phyloP scores from a whole-genome alignment of 2,797 vertebrate species.

The Basileuterus tristriatus region DNA sequence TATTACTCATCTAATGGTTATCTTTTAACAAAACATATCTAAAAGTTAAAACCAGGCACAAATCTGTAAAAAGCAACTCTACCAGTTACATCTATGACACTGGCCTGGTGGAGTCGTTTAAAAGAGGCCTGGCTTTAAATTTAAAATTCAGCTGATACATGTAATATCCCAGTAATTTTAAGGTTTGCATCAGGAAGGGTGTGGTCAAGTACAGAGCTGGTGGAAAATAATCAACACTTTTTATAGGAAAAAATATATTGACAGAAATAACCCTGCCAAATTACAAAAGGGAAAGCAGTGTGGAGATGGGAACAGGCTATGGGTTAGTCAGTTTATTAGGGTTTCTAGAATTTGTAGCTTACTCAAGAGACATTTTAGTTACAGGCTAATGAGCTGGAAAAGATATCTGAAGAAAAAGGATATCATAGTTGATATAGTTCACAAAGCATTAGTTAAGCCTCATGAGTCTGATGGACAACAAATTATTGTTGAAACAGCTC shows the following conservation, averaged over 20 bases:
- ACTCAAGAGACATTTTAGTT: slow-evolving; percentile 61
- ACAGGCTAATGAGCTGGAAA: slow-evolving; percentile 72
- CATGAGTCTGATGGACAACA: slow-evolving; percentile 68
- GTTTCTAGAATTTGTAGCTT: slow-evolving; percentile 47
- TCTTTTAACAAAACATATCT: neutral
- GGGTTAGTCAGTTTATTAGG: slow-evolving; percentile 38
- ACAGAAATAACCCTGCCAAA: neutral
- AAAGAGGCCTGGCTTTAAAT: neutral
- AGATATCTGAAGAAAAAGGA: slow-evolving; percentile 63
- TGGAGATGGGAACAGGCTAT: neutral
- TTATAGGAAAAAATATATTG: neutral
- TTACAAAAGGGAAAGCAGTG: neutral
- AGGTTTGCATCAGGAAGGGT: neutral
- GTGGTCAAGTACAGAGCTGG: neutral
- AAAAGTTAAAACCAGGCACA: neutral
- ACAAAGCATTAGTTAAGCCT: slow-evolving; percentile 70
- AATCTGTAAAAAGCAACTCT: neutral
- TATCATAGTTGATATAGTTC: slow-evolving; percentile 68
- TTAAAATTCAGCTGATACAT: neutral
- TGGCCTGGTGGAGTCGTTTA: neutral
- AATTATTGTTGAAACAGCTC: slow-evolving; percentile 71
- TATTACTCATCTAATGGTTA: neutral
- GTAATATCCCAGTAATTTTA: neutral
- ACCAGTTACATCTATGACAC: neutral
- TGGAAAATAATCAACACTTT: neutral